phyloP scores from a whole-genome alignment of 2,113 vertebrate species.

The Erinaceus europaeus region DNA sequence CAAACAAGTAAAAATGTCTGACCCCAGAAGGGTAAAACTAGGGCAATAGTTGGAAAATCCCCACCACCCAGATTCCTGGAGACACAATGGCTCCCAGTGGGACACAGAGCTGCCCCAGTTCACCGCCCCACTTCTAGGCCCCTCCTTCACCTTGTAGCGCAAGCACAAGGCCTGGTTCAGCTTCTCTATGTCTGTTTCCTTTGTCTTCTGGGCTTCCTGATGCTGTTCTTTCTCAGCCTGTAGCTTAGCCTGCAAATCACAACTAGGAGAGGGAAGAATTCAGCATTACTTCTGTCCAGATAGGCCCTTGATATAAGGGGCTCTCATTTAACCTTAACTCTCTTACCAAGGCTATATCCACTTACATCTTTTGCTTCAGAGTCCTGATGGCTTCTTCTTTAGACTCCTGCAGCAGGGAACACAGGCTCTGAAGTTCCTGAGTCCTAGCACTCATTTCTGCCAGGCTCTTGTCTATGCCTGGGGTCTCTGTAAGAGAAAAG shows the following conservation, averaged over 20 bases:
- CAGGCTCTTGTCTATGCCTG: constrained; percentile 61
- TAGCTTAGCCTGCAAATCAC: constrained; percentile 65
- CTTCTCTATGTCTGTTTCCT: constrained; percentile 71
- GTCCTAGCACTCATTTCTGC: constrained; percentile 69
- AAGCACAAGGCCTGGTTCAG: constrained; percentile 77
- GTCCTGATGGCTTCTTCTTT: constrained; percentile 73
- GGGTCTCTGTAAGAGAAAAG: constrained; percentile 44
- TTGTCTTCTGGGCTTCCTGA: constrained; percentile 64
- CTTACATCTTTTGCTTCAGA: constrained; percentile 80
- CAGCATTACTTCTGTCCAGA: neutral
- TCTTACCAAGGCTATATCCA: neutral
- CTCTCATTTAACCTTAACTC: neutral
- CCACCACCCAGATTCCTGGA: constrained; percentile 60
- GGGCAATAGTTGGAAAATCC: constrained; percentile 64
- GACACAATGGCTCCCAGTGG: constrained; percentile 57
- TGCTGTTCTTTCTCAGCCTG: constrained; percentile 66
- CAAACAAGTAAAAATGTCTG: constrained; percentile 53
- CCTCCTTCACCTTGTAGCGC: constrained; percentile 77
- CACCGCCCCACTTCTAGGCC: constrained; percentile 70
- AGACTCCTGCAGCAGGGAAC: constrained; percentile 68
- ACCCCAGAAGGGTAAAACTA: constrained; percentile 61
- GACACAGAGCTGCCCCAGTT: constrained; percentile 64
- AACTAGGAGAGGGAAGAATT: constrained; percentile 66
- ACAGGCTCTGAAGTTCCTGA: constrained; percentile 65
- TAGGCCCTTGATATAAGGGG: neutral